A percentile compares a stretch with the other conserved stretches of the same genome.
These are phyloP conservation scores for Formica exsecta DNA, from an alignment of 1,140 invertebrate genomes.

Conservation along the genomic window DNA sequence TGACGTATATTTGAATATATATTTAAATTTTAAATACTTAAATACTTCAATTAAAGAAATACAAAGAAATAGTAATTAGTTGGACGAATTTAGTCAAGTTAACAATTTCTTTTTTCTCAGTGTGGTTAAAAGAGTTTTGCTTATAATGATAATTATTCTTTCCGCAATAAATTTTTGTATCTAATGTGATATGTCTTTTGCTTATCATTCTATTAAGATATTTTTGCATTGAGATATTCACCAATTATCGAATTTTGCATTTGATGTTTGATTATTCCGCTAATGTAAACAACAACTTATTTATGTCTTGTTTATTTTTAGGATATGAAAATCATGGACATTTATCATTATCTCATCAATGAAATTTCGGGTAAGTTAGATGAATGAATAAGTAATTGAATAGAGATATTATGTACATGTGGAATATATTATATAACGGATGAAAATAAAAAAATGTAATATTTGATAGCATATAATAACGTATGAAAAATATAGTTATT, in stretches of 20 bases:
- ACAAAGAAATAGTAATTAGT: too few relatives aligned
- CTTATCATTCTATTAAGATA: neutral
- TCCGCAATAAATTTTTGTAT: neutral
- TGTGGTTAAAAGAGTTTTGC: neutral
- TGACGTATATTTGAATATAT: too few relatives aligned
- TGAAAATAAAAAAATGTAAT: constrained; percentile 4
- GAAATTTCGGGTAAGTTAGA: constrained; percentile 80
- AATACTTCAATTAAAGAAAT: too few relatives aligned
- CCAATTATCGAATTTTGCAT: neutral
- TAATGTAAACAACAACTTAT: neutral
- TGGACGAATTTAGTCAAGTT: too few relatives aligned
- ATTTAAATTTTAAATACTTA: too few relatives aligned
- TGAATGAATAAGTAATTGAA: neutral
- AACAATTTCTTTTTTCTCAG: too few relatives aligned
- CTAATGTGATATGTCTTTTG: neutral
- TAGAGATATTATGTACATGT: neutral
- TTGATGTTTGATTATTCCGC: neutral
- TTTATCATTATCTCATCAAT: constrained; percentile 80
- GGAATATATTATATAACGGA: neutral
- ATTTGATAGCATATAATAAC: neutral
- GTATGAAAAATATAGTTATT: neutral
- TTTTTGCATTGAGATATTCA: neutral
- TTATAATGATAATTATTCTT: constrained; percentile 8
- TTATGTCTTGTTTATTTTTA: constrained; percentile 50
- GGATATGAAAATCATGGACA: constrained; percentile 77